Evolutionary conservation across 2,888 invertebrate genomes (phyloP).

Genomic region (Sesamia inferens): DNA sequence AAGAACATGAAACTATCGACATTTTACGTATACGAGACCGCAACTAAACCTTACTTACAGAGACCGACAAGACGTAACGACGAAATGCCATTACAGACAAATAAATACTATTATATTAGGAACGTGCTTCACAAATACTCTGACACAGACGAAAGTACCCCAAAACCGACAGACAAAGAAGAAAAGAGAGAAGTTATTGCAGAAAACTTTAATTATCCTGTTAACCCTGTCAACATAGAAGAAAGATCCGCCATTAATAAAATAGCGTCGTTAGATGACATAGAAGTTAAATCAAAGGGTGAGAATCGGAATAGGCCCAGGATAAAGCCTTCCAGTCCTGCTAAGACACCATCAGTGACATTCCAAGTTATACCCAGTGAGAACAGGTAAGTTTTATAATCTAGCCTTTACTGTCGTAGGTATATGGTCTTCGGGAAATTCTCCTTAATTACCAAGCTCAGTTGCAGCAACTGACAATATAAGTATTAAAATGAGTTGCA

Average conservation of each 20-base stretch:
- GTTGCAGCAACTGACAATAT: background rate
- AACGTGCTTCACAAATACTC: slow-evolving; percentile 85
- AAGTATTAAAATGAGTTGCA: background rate
- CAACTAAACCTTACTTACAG: slow-evolving; percentile 82
- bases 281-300: slow-evolving; percentile 65
- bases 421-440: background rate
- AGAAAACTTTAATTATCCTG: slow-evolving; percentile 72
- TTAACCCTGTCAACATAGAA: slow-evolving; percentile 72
- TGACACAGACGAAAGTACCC: slow-evolving; percentile 62
- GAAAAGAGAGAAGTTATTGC: slow-evolving; percentile 65
- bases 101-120: slow-evolving; percentile 85
- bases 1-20: slow-evolving; percentile 81
- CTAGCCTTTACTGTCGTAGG: too few species aligned
- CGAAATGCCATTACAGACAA: slow-evolving; percentile 69
- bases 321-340: slow-evolving; percentile 73
- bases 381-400: slow-evolving; percentile 77
- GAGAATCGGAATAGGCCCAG: slow-evolving; percentile 60
- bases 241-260: slow-evolving; percentile 80
- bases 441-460: background rate
- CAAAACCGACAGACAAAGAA: slow-evolving; percentile 52
- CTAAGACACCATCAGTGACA: slow-evolving; percentile 84
- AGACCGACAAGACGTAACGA: slow-evolving; percentile 85
- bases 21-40: slow-evolving; percentile 83
- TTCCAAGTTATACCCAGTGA: slow-evolving; percentile 89
- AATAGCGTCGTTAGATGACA: slow-evolving; percentile 73